A percentile compares a stretch with the other conserved stretches of the same genome.
phyloP scores from a whole-genome alignment of 1,140 invertebrate genomes.

The Metaphire vulgaris region DNA sequence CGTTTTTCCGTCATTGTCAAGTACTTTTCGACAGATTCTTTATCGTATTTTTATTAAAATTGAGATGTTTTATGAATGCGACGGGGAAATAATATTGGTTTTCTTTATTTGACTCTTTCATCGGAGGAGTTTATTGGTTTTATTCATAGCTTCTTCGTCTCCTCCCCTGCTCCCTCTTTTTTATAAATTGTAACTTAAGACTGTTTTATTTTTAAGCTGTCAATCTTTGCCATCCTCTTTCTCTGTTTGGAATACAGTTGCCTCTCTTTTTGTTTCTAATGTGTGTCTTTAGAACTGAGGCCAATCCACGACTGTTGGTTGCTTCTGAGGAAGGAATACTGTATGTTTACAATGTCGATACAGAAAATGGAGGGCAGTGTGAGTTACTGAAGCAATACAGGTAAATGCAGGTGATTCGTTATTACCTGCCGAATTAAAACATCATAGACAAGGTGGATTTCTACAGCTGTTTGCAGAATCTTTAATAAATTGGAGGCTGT shows the following conservation, averaged over 20 bases:
- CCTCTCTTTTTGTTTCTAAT: background rate
- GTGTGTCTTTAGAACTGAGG: too few species aligned
- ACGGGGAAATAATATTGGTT: background rate
- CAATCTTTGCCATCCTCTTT: background rate
- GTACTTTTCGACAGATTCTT: background rate
- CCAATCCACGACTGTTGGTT: constrained; percentile 11
- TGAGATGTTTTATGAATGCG: background rate
- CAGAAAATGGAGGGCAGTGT: constrained; percentile 19
- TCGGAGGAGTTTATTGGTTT: background rate
- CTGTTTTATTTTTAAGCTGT: background rate
- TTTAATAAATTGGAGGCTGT: too few species aligned
- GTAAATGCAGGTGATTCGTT: background rate
- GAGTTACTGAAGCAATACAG: constrained; percentile 1
- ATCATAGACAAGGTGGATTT: too few species aligned
- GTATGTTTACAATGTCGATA: constrained; percentile 15
- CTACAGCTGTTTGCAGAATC: too few species aligned
- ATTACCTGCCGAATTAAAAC: too few species aligned
- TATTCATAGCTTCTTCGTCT: background rate
- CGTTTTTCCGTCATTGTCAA: background rate
- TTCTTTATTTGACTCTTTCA: background rate
- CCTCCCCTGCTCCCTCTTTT: background rate
- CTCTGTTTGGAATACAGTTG: background rate
- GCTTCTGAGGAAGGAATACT: background rate
- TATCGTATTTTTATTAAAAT: background rate
- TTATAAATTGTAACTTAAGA: background rate